phyloP scores from a whole-genome alignment of 2,113 vertebrate genomes.

The Coregonus clupeaformis region DNA sequence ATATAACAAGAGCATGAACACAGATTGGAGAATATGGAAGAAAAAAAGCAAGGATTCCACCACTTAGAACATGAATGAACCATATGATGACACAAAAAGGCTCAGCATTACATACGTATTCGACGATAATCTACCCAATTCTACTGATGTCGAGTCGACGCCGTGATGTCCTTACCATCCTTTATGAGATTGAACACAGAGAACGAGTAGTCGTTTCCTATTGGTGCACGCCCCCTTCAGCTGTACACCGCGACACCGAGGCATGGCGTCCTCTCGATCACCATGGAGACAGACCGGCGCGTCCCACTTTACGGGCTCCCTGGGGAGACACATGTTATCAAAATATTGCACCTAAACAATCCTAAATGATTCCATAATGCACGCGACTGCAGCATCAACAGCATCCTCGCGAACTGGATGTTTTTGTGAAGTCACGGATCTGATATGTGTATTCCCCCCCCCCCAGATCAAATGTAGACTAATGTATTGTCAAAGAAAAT shows the following conservation, averaged over 20 bases:
- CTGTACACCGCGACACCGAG: slow-evolving; percentile 14
- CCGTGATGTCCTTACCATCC: slow-evolving; percentile 65
- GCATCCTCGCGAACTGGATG: neutral
- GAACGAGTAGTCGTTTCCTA: slow-evolving; percentile 16
- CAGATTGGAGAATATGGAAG: neutral
- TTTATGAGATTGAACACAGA: slow-evolving; percentile 7
- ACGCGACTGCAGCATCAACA: neutral
- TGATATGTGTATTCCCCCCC: no score
- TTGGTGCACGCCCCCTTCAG: slow-evolving; percentile 47
- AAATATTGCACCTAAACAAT: slow-evolving; percentile 46
- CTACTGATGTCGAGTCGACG: slow-evolving; percentile 22
- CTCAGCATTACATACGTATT: neutral
- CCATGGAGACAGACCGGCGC: slow-evolving; percentile 69
- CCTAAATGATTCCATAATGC: slow-evolving; percentile 22
- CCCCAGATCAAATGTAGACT: no score
- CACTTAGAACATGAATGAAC: neutral
- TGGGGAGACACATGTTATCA: slow-evolving; percentile 38
- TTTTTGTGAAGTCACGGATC: neutral
- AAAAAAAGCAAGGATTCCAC: slow-evolving; percentile 31
- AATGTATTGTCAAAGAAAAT: no score
- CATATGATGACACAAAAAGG: neutral
- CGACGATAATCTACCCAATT: slow-evolving; percentile 41
- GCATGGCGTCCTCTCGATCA: slow-evolving; percentile 59
- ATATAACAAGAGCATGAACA: neutral
- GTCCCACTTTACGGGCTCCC: slow-evolving; percentile 39